phyloP scores from a whole-genome alignment of 2,113 vertebrate species.

The Pteruthius melanotis region DNA sequence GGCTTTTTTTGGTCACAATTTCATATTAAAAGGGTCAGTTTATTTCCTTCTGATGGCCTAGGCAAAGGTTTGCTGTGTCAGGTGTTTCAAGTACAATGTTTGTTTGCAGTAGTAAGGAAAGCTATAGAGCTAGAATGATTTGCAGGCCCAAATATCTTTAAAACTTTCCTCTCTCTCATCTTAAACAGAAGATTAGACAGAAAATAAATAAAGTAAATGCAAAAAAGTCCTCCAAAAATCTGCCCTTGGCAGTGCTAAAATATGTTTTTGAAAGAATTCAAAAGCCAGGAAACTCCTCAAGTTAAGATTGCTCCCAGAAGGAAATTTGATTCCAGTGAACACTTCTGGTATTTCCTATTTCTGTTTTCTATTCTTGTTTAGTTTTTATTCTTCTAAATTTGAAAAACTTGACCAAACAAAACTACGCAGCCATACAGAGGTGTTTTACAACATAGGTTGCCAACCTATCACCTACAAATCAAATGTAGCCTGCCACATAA shows the following conservation, averaged over 20 bases:
- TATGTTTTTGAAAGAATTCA: slow-evolving; percentile 42
- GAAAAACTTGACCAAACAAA: slow-evolving; percentile 48
- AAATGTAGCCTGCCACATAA: slow-evolving; percentile 15
- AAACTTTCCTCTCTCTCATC: background rate
- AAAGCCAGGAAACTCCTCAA: slow-evolving; percentile 55
- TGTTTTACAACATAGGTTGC: slow-evolving; percentile 55
- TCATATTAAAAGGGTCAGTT: background rate
- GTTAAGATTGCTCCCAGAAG: slow-evolving; percentile 58
- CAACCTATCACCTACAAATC: slow-evolving; percentile 43
- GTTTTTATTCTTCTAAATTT: slow-evolving; percentile 52
- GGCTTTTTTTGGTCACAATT: background rate
- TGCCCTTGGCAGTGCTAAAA: slow-evolving; percentile 12
- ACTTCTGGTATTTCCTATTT: slow-evolving; percentile 64
- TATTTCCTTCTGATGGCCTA: background rate
- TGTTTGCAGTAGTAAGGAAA: background rate
- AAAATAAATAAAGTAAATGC: background rate
- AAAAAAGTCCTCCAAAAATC: background rate
- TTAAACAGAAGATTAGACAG: background rate
- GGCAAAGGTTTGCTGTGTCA: background rate
- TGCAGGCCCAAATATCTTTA: background rate
- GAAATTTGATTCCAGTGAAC: slow-evolving; percentile 48
- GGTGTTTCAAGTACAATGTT: background rate
- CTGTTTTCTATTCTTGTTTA: slow-evolving; percentile 60
- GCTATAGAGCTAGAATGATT: background rate
- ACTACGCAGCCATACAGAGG: slow-evolving; percentile 3